These are phyloP conservation scores for Dendrolimus kikuchii DNA, from an alignment of 1,140 invertebrate species.

Conservation along the genomic window DNA sequence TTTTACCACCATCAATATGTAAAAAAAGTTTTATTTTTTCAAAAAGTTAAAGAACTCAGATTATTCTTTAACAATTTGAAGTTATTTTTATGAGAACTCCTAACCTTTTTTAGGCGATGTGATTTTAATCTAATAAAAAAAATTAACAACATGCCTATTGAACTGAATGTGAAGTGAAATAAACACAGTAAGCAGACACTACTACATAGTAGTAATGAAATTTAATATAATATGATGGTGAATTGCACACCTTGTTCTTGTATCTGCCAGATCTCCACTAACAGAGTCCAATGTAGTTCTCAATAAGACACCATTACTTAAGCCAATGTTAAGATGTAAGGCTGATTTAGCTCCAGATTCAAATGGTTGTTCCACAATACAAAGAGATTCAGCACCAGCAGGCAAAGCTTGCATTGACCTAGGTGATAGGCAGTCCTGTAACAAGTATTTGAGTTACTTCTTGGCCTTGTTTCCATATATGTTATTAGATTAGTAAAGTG, in stretches of 20 bases:
- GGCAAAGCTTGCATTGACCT: conserved; percentile 98
- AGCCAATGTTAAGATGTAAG: conserved; percentile 97
- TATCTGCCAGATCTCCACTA: conserved; percentile 97
- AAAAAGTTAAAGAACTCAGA: too few species aligned
- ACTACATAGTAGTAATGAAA: too few species aligned
- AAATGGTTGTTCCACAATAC: conserved; percentile 88
- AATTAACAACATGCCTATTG: too few species aligned
- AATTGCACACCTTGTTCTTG: conserved; percentile 82
- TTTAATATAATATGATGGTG: neutral
- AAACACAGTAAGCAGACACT: too few species aligned
- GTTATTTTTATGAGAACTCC: too few species aligned
- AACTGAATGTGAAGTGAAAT: too few species aligned
- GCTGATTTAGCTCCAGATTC: conserved; percentile 81
- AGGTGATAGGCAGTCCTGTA: conserved; percentile 88
- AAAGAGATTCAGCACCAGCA: conserved; percentile 95
- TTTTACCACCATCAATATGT: neutral
- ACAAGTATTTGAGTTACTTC: conserved; percentile 14
- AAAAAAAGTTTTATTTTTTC: too few species aligned
- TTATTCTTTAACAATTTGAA: too few species aligned
- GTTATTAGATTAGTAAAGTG: neutral
- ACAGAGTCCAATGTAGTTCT: conserved; percentile 97
- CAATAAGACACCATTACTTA: conserved; percentile 97
- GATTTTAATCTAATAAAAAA: too few species aligned
- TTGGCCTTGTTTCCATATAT: neutral
- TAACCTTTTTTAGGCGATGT: too few species aligned